phyloP scores from a whole-genome alignment of 2,888 invertebrate genomes.

The Zygothrica quintamaculata region DNA sequence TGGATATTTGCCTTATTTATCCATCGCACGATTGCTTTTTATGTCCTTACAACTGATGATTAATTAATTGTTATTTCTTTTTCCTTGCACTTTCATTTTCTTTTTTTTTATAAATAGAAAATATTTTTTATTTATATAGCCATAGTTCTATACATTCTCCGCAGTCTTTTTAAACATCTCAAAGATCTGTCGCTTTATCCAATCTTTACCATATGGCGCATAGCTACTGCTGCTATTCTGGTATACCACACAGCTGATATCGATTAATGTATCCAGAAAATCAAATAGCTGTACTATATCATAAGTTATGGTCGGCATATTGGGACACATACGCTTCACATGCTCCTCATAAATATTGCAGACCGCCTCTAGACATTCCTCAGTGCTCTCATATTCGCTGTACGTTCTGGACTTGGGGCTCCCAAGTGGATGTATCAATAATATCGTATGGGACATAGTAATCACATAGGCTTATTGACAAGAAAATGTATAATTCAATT shows the following conservation, averaged over 20 bases:
- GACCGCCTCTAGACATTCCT: slow-evolving; percentile 99
- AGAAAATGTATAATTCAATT: no score
- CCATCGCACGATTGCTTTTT: slow-evolving; percentile 24
- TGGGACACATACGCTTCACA: slow-evolving; percentile 95
- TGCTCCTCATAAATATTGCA: slow-evolving; percentile 99
- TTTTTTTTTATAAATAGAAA: no score
- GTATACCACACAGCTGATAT: slow-evolving; percentile 97
- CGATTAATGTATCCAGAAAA: slow-evolving; percentile 97
- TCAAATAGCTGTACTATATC: slow-evolving; percentile 98
- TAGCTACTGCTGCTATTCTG: slow-evolving; percentile 97
- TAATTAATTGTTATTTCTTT: slow-evolving; percentile 66
- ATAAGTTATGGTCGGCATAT: slow-evolving; percentile 97
- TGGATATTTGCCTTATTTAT: slow-evolving; percentile 17
- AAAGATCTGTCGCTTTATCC: slow-evolving; percentile 99
- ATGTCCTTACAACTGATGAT: slow-evolving; percentile 55
- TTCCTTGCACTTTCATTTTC: no score
- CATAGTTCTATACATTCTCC: not conserved
- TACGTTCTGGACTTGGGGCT: slow-evolving; percentile 98
- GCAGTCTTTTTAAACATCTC: slow-evolving; percentile 93
- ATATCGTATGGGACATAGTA: slow-evolving; percentile 95
- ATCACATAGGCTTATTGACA: no score
- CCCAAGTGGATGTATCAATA: slow-evolving; percentile 95
- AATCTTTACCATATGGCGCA: slow-evolving; percentile 98
- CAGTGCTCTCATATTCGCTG: slow-evolving; percentile 98
- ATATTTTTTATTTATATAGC: no score